These are phyloP conservation scores for Hippoglossus hippoglossus DNA, from an alignment of 2,797 vertebrate species.

Conservation along the genomic window DNA sequence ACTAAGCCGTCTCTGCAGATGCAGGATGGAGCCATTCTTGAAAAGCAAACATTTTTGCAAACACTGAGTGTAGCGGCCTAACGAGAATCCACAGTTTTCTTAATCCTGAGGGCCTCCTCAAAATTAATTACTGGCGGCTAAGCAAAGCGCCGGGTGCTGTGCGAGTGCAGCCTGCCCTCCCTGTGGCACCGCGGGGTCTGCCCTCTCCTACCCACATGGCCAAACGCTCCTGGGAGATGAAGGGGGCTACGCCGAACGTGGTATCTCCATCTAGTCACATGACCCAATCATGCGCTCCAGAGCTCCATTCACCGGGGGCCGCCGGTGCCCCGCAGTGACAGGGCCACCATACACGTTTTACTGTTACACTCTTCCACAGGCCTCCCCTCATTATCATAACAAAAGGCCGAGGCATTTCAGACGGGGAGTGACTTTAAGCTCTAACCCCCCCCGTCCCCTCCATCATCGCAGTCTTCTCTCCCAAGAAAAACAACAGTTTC, in stretches of 20 bases:
- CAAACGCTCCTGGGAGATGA: constrained; percentile 77
- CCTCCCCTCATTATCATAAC: constrained; percentile 80
- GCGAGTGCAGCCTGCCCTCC: constrained; percentile 46
- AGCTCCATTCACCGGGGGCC: constrained; percentile 66
- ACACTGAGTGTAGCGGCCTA: constrained; percentile 6
- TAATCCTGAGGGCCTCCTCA: constrained; percentile 38
- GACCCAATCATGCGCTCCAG: constrained; percentile 74
- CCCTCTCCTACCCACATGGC: constrained; percentile 70
- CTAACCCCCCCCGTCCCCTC: constrained; percentile 10
- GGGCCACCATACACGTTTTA: constrained; percentile 72
- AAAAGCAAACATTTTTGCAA: constrained; percentile 31
- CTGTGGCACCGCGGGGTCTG: constrained; percentile 69
- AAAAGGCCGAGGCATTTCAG: constrained; percentile 77
- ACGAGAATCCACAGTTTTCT: constrained; percentile 5
- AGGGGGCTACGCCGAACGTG: constrained; percentile 61
- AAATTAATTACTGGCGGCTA: constrained; percentile 32
- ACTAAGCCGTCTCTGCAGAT: constrained; percentile 18
- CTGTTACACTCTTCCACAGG: constrained; percentile 74
- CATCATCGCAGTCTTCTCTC: constrained; percentile 36
- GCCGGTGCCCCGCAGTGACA: constrained; percentile 66
- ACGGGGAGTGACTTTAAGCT: constrained; percentile 72
- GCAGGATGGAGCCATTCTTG: constrained; percentile 17
- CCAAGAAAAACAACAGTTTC: constrained; percentile 66
- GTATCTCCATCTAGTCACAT: constrained; percentile 76
- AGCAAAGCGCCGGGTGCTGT: constrained; percentile 50